These are phyloP conservation scores for Actias luna DNA, from an alignment of 2,888 invertebrate genomes.

Conservation along the genomic window DNA sequence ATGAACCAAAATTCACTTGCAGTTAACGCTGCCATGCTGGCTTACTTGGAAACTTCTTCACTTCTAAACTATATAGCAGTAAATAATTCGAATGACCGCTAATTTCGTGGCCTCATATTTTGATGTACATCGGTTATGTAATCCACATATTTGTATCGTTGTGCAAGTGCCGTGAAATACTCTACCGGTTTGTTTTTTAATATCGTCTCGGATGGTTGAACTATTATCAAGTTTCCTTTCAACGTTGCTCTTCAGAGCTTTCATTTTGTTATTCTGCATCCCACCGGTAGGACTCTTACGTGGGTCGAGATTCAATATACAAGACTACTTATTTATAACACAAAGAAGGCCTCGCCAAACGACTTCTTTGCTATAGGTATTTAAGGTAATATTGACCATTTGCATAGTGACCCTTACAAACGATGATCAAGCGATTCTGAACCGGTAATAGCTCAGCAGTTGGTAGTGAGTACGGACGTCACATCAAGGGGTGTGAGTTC, in stretches of 20 bases:
- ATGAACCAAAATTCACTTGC: too few relatives aligned
- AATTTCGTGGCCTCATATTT: slow-evolving; percentile 7
- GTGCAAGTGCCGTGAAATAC: slow-evolving; percentile 22
- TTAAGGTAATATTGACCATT: too few relatives aligned
- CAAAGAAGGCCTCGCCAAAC: too few relatives aligned
- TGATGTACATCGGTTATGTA: slow-evolving; percentile 23
- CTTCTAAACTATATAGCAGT: neutral
- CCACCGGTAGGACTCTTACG: neutral
- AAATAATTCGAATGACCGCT: neutral
- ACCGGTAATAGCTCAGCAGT: too few relatives aligned
- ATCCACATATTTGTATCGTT: slow-evolving; percentile 30
- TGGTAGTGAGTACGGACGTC: too few relatives aligned
- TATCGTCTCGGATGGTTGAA: neutral
- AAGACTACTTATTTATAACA: neutral
- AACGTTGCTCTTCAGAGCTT: neutral
- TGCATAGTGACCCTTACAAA: too few relatives aligned
- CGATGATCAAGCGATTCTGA: too few relatives aligned
- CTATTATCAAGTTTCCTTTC: neutral
- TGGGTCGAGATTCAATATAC: too few relatives aligned
- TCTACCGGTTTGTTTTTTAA: neutral
- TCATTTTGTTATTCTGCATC: neutral
- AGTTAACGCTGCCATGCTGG: too few relatives aligned
- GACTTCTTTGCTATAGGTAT: too few relatives aligned
- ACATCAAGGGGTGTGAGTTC: too few relatives aligned
- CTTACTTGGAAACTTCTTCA: too few relatives aligned